A percentile compares a stretch with the other conserved stretches of the same genome.
phyloP scores from a whole-genome alignment of 2,113 vertebrate species.

The Myrmecobius fasciatus region DNA sequence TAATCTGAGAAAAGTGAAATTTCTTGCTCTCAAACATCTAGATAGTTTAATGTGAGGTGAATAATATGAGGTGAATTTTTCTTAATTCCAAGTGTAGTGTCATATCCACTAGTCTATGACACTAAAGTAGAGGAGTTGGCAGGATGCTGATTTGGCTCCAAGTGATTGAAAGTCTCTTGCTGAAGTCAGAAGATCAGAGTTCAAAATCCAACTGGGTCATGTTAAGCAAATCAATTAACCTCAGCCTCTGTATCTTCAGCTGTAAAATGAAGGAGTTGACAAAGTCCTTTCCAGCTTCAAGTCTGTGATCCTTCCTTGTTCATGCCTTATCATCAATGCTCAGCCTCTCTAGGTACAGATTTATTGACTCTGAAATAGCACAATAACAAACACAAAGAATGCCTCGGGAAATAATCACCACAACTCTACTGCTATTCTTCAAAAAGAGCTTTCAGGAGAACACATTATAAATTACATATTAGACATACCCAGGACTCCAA shows the following conservation, averaged over 20 bases:
- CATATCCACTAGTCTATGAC: background rate
- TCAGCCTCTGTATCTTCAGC: background rate
- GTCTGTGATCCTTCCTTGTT: background rate
- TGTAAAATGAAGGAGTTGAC: background rate
- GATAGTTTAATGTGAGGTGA: background rate
- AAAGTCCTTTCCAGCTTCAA: background rate
- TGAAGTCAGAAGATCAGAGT: background rate
- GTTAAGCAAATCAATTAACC: background rate
- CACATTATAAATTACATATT: background rate
- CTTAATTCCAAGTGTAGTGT: background rate
- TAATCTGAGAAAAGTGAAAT: background rate
- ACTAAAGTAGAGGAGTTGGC: background rate
- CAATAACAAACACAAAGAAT: background rate
- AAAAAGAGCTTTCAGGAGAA: background rate
- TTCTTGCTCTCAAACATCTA: background rate
- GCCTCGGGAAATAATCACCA: background rate
- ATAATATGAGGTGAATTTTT: background rate
- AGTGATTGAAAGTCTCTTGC: background rate
- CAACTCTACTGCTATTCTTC: background rate
- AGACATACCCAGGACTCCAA: background rate
- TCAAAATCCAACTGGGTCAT: background rate
- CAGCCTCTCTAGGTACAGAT: background rate
- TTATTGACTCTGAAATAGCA: background rate
- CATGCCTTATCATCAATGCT: background rate
- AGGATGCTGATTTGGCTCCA: background rate